Conservation (phyloP, 2,888 invertebrate genomes). For the Apocheima hispidaria region DNA sequence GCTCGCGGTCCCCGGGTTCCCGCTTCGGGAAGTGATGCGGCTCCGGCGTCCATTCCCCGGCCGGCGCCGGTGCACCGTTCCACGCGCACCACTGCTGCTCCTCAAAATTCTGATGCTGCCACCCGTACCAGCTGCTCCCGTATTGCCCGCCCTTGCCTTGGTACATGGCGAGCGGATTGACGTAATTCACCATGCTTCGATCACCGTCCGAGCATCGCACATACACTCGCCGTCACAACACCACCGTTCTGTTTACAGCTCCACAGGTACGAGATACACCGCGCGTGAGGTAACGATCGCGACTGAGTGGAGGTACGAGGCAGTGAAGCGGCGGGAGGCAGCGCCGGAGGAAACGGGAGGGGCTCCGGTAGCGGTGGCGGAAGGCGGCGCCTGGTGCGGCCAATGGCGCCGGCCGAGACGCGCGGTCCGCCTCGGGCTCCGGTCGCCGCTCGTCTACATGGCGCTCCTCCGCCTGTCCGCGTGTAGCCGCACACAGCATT, state of each 20-base stretch:
- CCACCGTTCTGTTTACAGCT: constrained; percentile 56
- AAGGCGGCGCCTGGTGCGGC: constrained; percentile 60
- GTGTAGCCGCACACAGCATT: constrained; percentile 68
- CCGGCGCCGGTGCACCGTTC: constrained; percentile 78
- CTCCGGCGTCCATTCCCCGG: constrained; percentile 80
- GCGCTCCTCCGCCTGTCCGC: constrained; percentile 7
- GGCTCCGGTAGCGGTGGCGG: constrained; percentile 44
- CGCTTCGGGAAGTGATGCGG: constrained; percentile 80
- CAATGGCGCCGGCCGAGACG: constrained; percentile 58
- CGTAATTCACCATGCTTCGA: constrained; percentile 91
- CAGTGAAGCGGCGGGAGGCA: constrained; percentile 48
- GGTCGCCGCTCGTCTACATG: constrained; percentile 7
- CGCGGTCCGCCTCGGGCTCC: constrained; percentile 38
- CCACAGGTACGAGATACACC: constrained; percentile 56
- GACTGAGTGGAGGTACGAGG: constrained; percentile 64
- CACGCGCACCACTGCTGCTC: constrained; percentile 86
- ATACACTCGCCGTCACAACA: constrained; percentile 80
- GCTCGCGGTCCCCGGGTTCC: constrained; percentile 76
- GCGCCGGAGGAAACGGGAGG: constrained; percentile 54
- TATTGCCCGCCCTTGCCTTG: constrained; percentile 87
- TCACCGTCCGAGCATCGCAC: constrained; percentile 83
- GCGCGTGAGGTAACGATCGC: constrained; percentile 66
- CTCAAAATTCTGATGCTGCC: constrained; percentile 84
- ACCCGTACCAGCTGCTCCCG: constrained; percentile 82
- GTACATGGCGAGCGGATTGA: constrained; percentile 89